phyloP scores from a whole-genome alignment of 2,113 vertebrate species.

The Agelaius phoeniceus region DNA sequence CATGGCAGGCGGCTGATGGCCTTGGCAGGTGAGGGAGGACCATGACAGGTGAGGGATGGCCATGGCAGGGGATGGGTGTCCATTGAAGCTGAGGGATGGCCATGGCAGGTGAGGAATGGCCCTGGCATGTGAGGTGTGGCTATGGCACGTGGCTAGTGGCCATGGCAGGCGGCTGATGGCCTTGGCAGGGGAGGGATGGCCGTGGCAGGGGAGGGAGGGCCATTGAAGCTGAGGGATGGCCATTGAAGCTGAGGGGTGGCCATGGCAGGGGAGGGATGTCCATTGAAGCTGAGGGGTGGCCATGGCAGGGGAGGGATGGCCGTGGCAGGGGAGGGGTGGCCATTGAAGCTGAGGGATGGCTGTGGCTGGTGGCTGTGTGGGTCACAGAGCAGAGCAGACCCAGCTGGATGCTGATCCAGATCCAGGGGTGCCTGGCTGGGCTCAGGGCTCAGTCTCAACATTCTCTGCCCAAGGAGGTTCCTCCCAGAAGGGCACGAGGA shows the following conservation, averaged over 20 bases:
- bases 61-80: accelerated
- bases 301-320: accelerated
- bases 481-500: accelerated
- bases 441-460: accelerated
- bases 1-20: too few species aligned
- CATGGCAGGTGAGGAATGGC: neutral
- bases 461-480: neutral
- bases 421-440: accelerated
- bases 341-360: accelerated
- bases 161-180: neutral
- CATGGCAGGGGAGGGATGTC: too few species aligned
- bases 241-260: too few species aligned
- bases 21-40: too few species aligned
- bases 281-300: accelerated
- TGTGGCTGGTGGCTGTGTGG: accelerated
- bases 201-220: too few species aligned
- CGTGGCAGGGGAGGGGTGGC: too few species aligned
- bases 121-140: too few species aligned
- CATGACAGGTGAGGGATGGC: neutral
- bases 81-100: neutral
- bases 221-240: neutral
- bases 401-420: neutral
- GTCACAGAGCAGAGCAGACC: neutral
- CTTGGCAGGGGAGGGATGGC: neutral
- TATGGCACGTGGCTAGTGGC: accelerated